Base-by-base conservation (phyloP, 2,797 vertebrate genomes). In the Pseudocheirus occidentalis region DNA sequence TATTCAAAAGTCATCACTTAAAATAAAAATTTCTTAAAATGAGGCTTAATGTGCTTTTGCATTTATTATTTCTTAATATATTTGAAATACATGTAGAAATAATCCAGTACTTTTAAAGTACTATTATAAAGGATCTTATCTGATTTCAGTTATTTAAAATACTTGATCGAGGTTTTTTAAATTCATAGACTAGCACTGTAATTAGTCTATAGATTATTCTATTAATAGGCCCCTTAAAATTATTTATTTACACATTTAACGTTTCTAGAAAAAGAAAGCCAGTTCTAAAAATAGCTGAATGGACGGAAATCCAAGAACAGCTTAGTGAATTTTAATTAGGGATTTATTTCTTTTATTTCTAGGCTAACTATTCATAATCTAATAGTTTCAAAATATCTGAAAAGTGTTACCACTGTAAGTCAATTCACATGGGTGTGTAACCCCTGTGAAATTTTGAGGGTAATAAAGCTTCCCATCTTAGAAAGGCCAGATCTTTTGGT, bases 291-390 rank as follows among this genome's bases (percentile, higher is more conserved):
- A 97, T 94, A 97, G 96, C 95, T 91, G 57, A 97, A 40, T 92
- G 94, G 96, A 56, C 56, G 89, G 95, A 81, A 96, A 91, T 92
- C 57, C 95, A 57, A 92, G 94, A 91, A 90, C 92, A 95, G 40
- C 57, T 93, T 94, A 95, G 95, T 94, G 94, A 97, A 98, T 93
- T 95, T 92, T 96, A 94, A 95, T 97, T 97, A 95, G 56, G 57
- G 90, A 40, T 96, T 97, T 92, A 58, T 66, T 96, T 92, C 90
- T 87, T 59, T 91, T 95, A 52, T 89, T 95, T 91, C 94, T 96
- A 89, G 27, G 92, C 31, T 90, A 93, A 94, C 66, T 56, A 55
- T 94, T 62, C 27, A 27, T 34, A 89, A 90, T 57, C 54, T 90
- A 53, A 1, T 31, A 29, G 11, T 58, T 52, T 6, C 24, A 21